Conservation (phyloP, 2,797 vertebrate genomes). For the Rhabdophis nuchalis region DNA sequence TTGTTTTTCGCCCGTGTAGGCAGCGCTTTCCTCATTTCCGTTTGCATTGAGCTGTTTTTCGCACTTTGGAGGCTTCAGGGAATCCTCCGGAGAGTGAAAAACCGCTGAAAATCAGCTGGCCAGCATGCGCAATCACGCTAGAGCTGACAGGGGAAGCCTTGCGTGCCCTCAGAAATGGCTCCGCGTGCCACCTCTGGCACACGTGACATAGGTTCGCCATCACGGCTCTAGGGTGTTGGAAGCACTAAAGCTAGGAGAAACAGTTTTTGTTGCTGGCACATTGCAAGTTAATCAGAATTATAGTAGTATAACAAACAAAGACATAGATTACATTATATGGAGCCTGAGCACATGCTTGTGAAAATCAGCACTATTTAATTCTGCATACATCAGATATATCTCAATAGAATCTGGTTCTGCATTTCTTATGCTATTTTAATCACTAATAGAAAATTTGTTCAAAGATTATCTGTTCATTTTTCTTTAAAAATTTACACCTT, state of each 20-base stretch:
- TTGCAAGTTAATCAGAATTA: not conserved
- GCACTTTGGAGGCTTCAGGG: too few relatives aligned
- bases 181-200: too few relatives aligned
- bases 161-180: too few relatives aligned
- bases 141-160: too few relatives aligned
- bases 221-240: not conserved
- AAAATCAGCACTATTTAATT: not conserved
- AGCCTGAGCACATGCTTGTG: not conserved
- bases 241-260: not conserved
- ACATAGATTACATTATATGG: not conserved
- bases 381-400: not conserved
- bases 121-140: too few relatives aligned
- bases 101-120: too few relatives aligned
- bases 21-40: too few relatives aligned
- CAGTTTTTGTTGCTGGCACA: not conserved
- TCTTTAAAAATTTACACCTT: not conserved
- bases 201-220: too few relatives aligned
- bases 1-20: too few relatives aligned
- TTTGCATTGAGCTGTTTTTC: too few relatives aligned
- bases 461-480: not conserved
- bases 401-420: not conserved
- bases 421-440: not conserved
- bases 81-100: too few relatives aligned
- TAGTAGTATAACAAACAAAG: not conserved
- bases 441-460: conserved; percentile 12